Percentiles rank a stretch among this genome's conserved stretches.
phyloP scores from a whole-genome alignment of 2,113 vertebrate genomes.

The Anarhynchus alexandrinus region DNA sequence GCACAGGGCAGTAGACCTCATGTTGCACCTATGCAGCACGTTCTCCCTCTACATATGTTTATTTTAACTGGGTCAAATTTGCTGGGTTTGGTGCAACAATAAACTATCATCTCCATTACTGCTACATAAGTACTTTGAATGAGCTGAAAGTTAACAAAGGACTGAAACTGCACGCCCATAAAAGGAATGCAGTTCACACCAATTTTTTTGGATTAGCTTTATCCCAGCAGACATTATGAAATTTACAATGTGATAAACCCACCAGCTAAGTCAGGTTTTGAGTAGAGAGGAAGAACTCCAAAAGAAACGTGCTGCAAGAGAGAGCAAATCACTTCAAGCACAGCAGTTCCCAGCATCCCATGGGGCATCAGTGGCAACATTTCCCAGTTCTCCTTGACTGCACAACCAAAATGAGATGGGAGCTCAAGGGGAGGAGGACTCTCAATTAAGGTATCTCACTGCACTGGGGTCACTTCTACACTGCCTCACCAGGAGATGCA shows the following conservation, averaged over 20 bases:
- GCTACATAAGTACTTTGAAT: neutral
- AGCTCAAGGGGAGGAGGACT: neutral
- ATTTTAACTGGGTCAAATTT: neutral
- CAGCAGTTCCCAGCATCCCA: neutral
- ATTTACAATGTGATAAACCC: neutral
- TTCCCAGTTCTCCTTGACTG: neutral
- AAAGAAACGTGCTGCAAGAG: rapidly evolving
- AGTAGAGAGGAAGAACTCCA: neutral
- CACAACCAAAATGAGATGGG: neutral
- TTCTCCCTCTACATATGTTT: rapidly evolving
- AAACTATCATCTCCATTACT: neutral
- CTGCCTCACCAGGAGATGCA: neutral
- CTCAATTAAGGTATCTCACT: neutral
- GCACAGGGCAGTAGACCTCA: neutral
- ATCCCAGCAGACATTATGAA: neutral
- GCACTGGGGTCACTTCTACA: neutral
- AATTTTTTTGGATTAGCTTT: neutral
- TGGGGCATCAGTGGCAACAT: rapidly evolving
- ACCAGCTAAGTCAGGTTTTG: neutral
- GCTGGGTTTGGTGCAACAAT: neutral
- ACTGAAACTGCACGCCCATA: neutral
- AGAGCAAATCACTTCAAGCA: neutral
- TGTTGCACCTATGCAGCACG: rapidly evolving
- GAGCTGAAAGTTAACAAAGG: neutral
- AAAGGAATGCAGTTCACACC: neutral